phyloP scores from a whole-genome alignment of 2,113 vertebrate species.

The Heptranchias perlo region DNA sequence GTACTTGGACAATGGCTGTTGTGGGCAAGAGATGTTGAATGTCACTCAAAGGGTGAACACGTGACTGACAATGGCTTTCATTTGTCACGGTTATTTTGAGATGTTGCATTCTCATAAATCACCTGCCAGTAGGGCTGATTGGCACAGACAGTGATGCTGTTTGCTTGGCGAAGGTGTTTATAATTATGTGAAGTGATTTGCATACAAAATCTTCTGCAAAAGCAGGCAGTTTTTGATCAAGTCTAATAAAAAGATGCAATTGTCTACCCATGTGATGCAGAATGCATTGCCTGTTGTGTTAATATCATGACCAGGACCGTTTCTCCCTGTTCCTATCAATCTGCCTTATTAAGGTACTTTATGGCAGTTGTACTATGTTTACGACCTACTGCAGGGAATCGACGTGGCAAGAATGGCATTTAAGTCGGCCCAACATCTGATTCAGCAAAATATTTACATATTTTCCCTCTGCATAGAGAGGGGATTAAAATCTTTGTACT shows the following conservation, averaged over 20 bases:
- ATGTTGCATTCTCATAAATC: not conserved
- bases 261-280: not conserved
- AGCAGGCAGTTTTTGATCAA: not conserved
- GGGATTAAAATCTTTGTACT: too few relatives aligned
- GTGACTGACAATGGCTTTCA: not conserved
- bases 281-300: not conserved
- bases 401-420: not conserved
- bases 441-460: not conserved
- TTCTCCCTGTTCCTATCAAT: not conserved
- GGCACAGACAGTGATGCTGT: not conserved
- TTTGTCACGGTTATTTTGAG: not conserved
- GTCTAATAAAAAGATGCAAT: not conserved
- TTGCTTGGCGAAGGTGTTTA: not conserved
- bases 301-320: not conserved
- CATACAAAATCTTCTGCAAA: conserved; percentile 21
- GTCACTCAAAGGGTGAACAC: not conserved
- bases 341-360: not conserved
- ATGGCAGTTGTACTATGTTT: not conserved
- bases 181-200: conserved; percentile 25
- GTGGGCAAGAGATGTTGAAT: not conserved
- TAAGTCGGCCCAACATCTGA: not conserved
- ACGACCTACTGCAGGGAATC: not conserved
- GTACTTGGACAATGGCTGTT: not conserved
- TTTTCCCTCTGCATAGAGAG: not conserved
- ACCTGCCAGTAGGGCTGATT: conserved; percentile 6